Conservation (phyloP, 2,113 vertebrate genomes). For the Passer domesticus region DNA sequence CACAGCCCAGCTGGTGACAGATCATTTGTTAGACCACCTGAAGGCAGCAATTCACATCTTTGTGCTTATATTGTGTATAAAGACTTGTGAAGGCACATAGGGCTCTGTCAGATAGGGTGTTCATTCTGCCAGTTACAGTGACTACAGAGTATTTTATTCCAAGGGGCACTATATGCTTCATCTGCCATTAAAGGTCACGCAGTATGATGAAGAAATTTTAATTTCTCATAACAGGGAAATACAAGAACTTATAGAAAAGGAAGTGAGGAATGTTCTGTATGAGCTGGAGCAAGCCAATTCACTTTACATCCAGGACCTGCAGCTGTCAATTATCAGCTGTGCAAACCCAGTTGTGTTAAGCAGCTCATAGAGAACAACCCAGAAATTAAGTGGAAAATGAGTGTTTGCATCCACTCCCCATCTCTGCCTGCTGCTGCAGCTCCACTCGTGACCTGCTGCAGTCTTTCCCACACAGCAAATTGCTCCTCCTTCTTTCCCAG, state of each 20-base stretch:
- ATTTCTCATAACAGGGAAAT: not conserved
- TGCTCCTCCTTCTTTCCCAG: not conserved
- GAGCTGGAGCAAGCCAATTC: not conserved
- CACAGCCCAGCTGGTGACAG: not conserved
- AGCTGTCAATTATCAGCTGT: not conserved
- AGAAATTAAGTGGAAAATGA: not conserved
- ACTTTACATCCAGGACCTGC: not conserved
- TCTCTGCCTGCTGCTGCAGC: not conserved
- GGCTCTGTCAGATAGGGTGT: not conserved
- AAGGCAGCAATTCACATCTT: not conserved
- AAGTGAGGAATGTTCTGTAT: not conserved
- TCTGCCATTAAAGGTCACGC: not conserved
- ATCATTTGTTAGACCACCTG: not conserved
- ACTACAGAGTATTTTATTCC: not conserved
- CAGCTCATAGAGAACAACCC: not conserved
- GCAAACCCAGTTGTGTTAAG: not conserved
- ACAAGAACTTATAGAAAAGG: not conserved
- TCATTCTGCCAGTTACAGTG: not conserved
- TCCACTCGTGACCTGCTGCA: not conserved
- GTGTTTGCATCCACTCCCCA: not conserved
- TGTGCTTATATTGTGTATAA: not conserved
- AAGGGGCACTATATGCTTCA: not conserved
- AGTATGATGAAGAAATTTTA: not conserved
- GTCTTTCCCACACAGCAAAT: not conserved
- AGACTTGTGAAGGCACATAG: not conserved